A percentile compares a stretch with the other conserved stretches of the same genome.
phyloP scores from a whole-genome alignment of 2,113 vertebrate species.

The Megaleporinus macrocephalus region DNA sequence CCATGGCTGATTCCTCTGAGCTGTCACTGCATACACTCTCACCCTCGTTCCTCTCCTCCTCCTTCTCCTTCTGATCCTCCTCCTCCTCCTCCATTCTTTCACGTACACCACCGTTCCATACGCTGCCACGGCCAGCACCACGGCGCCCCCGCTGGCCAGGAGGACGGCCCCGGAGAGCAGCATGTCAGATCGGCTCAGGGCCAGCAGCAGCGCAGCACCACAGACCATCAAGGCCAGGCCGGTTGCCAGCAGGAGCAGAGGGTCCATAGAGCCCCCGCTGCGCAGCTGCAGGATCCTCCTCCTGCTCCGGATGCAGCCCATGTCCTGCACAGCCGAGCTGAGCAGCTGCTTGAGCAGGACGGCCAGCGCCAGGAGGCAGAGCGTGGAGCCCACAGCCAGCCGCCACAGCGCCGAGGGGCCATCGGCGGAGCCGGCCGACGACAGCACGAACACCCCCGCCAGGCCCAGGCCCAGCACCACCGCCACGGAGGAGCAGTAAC shows the following conservation, averaged over 20 bases:
- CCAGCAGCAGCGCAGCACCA: conserved; percentile 84
- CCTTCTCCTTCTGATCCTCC: conserved; percentile 51
- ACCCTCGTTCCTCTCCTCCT: conserved; percentile 60
- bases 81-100: conserved; percentile 55
- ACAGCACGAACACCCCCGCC: conserved; percentile 87
- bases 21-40: conserved; percentile 84
- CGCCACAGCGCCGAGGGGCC: conserved; percentile 91
- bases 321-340: conserved; percentile 97
- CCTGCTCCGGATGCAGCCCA: conserved; percentile 90
- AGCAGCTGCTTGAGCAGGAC: conserved; percentile 95
- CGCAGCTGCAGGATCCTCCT: conserved; percentile 87
- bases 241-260: conserved; percentile 82
- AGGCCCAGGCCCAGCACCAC: conserved; percentile 88
- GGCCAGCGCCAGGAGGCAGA: conserved; percentile 91
- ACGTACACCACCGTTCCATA: conserved; percentile 71
- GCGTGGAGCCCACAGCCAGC: conserved; percentile 85
- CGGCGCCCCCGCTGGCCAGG: conserved; percentile 73
- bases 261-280: conserved; percentile 88
- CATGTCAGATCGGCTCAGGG: conserved; percentile 77
- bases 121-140: conserved; percentile 79
- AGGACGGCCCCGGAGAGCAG: conserved; percentile 82
- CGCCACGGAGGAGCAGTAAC: conserved; percentile 86
- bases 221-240: conserved; percentile 84
- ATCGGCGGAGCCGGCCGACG: conserved; percentile 76
- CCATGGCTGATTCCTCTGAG: conserved; percentile 69